Evolutionary conservation across 64 coral and sea anemone genomes (phyloP), one percentile per base, ranked within the genome.

Genomic region (Montipora cactus): DNA sequence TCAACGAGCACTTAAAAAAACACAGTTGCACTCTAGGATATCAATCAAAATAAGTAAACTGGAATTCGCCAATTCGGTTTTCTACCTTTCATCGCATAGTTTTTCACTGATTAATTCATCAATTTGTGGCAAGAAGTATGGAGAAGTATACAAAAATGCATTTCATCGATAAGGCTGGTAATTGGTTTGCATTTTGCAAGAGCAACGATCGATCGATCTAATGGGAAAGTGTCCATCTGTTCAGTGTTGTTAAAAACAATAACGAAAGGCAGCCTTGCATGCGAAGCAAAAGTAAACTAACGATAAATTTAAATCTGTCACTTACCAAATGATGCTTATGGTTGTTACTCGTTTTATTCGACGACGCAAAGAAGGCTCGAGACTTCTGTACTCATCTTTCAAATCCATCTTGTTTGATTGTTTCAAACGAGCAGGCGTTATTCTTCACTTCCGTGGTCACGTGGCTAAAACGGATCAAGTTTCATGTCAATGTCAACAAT

Each of bases 251-350:
- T 50, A 14, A 3, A 19, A 83, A 83, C 13, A 37, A 37, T 37
- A 37, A 37, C 13, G 25, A 83, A 67, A 8, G 13, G 44, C 46
- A n/a, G 25, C 46, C n/a, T 48, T 77, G 80, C 4, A 82, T 59
- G 77, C 7, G 58, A 81, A 19, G 14, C 61, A 14, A 0, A 64
- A 64, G 47, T 89, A 9, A 67, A 51, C 67, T 1, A 84, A 48
- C 8, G 50, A 2, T 16, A 68, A 46, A 47, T 47, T 23, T 5
- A 57, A 55, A 71, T 19, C 0, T 53, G 73, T 18, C 49, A 50
- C 96, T 95, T 92, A 98, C 96, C 96, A 98, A 75, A 91, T 93
- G 2, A 89, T 89, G 66, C 93, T 95, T 58, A 94, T 89, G 50
- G 84, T 51, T 74, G 89, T 71, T 45, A 98, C 96, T 53, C 93